phyloP scores from a whole-genome alignment of 2,113 vertebrate genomes.

The Apistogramma diplotaenia region DNA sequence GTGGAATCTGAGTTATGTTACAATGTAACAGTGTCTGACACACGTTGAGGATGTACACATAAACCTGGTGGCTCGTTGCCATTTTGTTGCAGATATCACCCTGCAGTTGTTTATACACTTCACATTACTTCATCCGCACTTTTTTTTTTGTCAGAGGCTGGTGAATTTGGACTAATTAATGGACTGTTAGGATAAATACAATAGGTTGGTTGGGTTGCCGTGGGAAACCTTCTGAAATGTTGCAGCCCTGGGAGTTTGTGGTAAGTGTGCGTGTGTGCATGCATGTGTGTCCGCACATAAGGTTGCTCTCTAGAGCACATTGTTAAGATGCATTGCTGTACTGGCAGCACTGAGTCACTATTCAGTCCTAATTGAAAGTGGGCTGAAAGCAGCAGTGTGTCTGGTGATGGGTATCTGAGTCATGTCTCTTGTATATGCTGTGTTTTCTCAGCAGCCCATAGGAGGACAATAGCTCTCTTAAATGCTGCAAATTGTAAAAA shows the following conservation, averaged over 20 bases:
- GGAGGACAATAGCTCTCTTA: not conserved
- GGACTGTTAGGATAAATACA: not conserved
- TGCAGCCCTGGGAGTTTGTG: not conserved
- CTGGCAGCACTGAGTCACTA: slow-evolving; percentile 67
- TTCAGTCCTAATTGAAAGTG: slow-evolving; percentile 59
- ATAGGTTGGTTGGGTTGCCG: not conserved
- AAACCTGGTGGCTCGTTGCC: no score
- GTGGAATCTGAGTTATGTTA: not conserved
- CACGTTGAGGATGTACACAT: not conserved
- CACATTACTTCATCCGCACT: not conserved
- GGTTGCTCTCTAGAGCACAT: slow-evolving; percentile 19
- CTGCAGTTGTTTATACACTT: not conserved
- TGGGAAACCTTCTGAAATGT: slow-evolving; percentile 33
- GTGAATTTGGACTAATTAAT: not conserved
- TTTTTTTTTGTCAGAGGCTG: not conserved
- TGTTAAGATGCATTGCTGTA: slow-evolving; percentile 51
- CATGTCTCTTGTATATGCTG: slow-evolving; percentile 16
- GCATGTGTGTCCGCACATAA: not conserved
- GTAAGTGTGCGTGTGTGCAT: not conserved
- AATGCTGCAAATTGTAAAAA: not conserved
- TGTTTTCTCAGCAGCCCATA: not conserved
- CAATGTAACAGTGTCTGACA: no score
- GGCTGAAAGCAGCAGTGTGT: slow-evolving; percentile 50
- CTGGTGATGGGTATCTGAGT: slow-evolving; percentile 41
- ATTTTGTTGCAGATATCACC: not conserved